Base-by-base conservation (phyloP, 2,888 invertebrate species). In the Folsomia manolachei region DNA sequence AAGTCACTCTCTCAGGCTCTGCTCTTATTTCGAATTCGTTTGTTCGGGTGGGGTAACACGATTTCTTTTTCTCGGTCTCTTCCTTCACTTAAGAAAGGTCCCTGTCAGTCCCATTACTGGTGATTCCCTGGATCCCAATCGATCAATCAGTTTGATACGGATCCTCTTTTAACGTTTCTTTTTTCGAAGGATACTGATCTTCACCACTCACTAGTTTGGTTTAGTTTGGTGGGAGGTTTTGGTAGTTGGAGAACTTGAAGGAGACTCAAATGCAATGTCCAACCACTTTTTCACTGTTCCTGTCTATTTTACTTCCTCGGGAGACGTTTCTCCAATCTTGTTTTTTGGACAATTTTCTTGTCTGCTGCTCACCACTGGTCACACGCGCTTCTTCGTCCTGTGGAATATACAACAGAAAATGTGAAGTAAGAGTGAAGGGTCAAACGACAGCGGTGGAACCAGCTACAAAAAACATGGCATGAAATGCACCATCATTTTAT, bases 121-220 rank as follows among this genome's bases (percentile, higher is more conserved):
- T 71, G 70, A 79, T 77, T 79, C 79, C 77, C 79, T 60, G 51
- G 79, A 74, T 78, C 71, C 77, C 79, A 78, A 79, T 79, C 79
- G 77, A 79, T 79, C 79, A 79, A 75, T 79, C 77, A 78, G 75
- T 75, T 69, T 63, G 69, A 56, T 56, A 56, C 56, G 56, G 56
- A 69, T 27, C 51, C 68, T n/a, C n/a, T n/a, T n/a, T n/a, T 53
- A 56, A 61, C 56, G n/a, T 64, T 66, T 64, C 52, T 65, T 60
- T 39, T 53, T n/a, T n/a, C n/a, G n/a, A 25, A 56, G 51, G 60
- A 68, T 27, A 61, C 18, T 51, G 26, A 60, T 70, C 14, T 14
- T 7, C 27, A 25, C 51, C 51, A 39, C 60, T 68, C 60, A 51
- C 11, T 24, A 23, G 27, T 2, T 23, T 9, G 1, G 52, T 56